Evolutionary conservation across 2,113 vertebrate species (phyloP).

Genomic region (Dipodomys spectabilis): DNA sequence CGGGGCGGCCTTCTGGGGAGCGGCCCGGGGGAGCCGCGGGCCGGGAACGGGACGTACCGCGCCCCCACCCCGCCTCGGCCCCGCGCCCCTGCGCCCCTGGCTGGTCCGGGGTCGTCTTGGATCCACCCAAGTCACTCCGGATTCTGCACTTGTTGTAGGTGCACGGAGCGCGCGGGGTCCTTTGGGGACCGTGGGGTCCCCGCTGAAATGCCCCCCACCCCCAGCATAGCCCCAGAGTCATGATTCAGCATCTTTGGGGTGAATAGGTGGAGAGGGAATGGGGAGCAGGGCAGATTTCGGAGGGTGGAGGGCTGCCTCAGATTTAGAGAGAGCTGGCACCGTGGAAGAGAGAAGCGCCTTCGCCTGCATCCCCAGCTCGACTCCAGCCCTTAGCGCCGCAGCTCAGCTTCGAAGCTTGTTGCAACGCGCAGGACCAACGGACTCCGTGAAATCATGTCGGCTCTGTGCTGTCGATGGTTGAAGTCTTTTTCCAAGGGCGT

Average conservation of each 20-base stretch:
- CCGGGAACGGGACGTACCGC: too few species aligned
- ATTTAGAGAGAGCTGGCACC: neutral
- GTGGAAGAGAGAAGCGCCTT: neutral
- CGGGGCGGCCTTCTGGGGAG: too few species aligned
- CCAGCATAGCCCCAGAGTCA: slow-evolving; percentile 1
- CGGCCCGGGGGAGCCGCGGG: neutral
- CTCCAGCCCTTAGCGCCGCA: neutral
- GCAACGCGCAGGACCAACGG: neutral
- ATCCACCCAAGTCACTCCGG: neutral
- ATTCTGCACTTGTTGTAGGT: neutral
- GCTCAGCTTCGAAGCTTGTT: neutral
- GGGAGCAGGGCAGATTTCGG: neutral
- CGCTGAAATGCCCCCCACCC: too few species aligned
- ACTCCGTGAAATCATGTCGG: neutral
- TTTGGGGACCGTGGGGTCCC: too few species aligned
- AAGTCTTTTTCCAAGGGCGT: neutral
- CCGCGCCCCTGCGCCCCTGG: neutral
- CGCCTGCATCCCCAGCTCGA: neutral
- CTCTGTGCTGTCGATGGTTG: neutral
- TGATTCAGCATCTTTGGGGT: slow-evolving; percentile 83
- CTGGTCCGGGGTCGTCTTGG: neutral
- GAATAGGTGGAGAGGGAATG: neutral
- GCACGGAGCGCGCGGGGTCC: too few species aligned
- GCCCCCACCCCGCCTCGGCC: neutral
- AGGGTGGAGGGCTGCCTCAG: slow-evolving; percentile 11